Base-by-base conservation (phyloP, 1,140 invertebrate genomes). In the Probaryconus sp. region DNA sequence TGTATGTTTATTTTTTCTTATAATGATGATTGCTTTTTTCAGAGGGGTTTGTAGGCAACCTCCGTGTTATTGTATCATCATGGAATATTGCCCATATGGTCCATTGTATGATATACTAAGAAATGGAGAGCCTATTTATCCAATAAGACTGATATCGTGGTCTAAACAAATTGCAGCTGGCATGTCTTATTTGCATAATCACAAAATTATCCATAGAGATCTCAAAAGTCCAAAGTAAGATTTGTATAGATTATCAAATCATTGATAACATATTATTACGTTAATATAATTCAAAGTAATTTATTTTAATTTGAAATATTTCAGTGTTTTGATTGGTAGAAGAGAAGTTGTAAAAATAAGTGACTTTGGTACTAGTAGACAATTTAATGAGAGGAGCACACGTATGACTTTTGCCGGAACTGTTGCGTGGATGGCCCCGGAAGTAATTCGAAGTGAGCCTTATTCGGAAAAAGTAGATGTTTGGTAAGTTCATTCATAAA, bases 361-460 rank as follows among this genome's bases (percentile, higher is more conserved):
- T 74, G 98, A 99, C 88, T 99, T 99, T 89, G 98, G 98, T 9
- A 98, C 97, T 1, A 96, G 96, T 81, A 91, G 95, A 72, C 95
- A 97, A 72, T 98, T 95, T 94, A 97, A 97, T 84, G 94, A 97
- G 81, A 96, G 96, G 56, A 98, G 96, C 83, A 96, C 95, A 11
- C 95, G 95, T 82, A 99, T 99, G 97, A 98, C 94, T 73, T 99
- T 99, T 88, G 96, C 96, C 13, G 96, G 96, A 45, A 99, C 98
- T 0, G 96, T 98, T 1, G 96, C 96, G 0, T 99, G 98, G 98
- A 99, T 99, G 98, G 97, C 98, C 0, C 98, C 98, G 0, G 98
- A 99, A 89, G 95, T 99, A 5, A 99, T 99, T 61, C 91, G 97
- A 45, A 97, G 98, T 83, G 96, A 99, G 82, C 95, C 95, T 0